Conservation (phyloP, 2,797 vertebrate genomes). For the Argentina silus region DNA sequence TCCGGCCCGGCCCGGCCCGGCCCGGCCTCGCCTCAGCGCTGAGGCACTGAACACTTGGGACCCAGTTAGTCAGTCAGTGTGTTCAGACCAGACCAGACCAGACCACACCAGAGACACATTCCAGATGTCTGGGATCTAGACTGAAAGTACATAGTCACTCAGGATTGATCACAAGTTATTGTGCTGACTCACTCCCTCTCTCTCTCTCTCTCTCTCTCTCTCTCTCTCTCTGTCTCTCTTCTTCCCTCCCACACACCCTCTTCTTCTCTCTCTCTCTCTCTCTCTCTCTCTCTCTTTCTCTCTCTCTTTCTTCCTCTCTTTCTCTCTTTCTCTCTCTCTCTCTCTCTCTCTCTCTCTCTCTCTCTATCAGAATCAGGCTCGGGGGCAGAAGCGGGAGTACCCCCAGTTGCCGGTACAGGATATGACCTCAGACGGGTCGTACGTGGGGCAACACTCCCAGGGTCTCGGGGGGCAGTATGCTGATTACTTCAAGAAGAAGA, state of each 20-base stretch:
- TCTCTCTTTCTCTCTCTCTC: constrained; percentile 9
- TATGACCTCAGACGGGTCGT: constrained; percentile 76
- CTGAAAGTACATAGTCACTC: neutral
- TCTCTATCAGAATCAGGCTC: constrained; percentile 73
- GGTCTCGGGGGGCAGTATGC: constrained; percentile 83
- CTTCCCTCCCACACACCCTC: neutral
- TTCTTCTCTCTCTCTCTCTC: neutral
- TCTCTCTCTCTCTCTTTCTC: neutral
- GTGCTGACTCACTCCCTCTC: neutral
- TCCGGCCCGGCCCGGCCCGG: neutral
- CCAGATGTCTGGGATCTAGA: neutral
- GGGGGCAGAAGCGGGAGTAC: constrained; percentile 90
- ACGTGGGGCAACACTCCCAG: constrained; percentile 83
- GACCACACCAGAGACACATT: neutral
- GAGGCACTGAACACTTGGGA: no score
- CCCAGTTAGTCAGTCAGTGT: neutral
- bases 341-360: constrained; percentile 11
- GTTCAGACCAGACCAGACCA: neutral
- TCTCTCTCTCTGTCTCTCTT: neutral
- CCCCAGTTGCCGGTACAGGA: constrained; percentile 86
- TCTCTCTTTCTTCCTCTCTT: constrained; percentile 1
- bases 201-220: neutral
- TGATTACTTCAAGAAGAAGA: constrained; percentile 94
- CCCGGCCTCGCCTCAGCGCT: no score
- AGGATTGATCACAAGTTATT: neutral